Base-by-base conservation (phyloP, 2,888 invertebrate species). In the Acronicta aceris region DNA sequence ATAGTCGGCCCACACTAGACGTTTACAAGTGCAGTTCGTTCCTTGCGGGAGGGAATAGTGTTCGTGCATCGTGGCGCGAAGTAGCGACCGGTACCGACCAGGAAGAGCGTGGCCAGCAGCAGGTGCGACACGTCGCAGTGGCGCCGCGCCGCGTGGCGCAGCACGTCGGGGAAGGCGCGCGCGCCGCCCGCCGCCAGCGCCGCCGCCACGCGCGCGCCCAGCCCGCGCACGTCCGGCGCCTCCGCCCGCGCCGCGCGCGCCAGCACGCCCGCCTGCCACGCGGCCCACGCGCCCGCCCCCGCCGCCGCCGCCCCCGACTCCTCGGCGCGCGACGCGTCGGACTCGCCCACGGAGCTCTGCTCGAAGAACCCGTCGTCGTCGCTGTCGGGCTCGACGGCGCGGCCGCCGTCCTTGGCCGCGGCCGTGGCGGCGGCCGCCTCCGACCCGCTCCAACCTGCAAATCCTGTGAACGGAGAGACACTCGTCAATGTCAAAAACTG, bases 291-390 rank as follows among this genome's bases (percentile, higher is more conserved):
- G 47, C 54, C 62, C 59, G 63, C 51, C 54, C 65, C 74, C 21
- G 2, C 21, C 21, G 21, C 21, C 2, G 2, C 48, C 59, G 49
- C 41, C 55, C 47, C 51, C 47, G 71, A 57, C 54, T 75, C 82
- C 42, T 78, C 82, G 7, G 42, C 71, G 48, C 78, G 79, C 60
- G 81, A 81, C 45, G 70, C 72, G 79, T 83, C 85, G 43, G 81
- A 80, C 70, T 86, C 85, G 10, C 84, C 87, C 58, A 81, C 78
- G 64, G 88, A 89, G 85, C 87, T 88, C 83, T 81, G 89, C 77
- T 92, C 93, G 87, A 89, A 92, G 89, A 92, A 93, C 16, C 93
- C 93, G 85, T 91, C 92, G 86, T 92, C 93, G 79, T 89, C 90
- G 78, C 86, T 87, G 67, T 89, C 88, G 59, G 42, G 41, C 45